A percentile compares a stretch with the other conserved stretches of the same genome.
phyloP scores from a whole-genome alignment of 2,113 vertebrate species.

The Dromiciops gliroides region DNA sequence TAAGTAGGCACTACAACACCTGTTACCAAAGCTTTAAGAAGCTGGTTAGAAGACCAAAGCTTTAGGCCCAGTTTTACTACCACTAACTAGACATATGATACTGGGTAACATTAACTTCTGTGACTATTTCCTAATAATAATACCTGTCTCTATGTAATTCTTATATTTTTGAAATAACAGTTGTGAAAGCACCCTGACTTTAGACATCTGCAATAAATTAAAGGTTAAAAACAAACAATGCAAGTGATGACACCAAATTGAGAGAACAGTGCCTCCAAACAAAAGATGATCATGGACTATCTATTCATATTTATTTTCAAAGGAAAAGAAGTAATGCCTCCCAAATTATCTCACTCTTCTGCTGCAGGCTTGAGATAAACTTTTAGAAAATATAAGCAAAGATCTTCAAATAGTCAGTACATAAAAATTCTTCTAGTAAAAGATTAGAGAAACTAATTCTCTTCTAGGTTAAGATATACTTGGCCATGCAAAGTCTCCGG shows the following conservation, averaged over 20 bases:
- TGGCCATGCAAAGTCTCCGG: neutral
- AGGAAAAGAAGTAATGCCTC: neutral
- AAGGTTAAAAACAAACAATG: neutral
- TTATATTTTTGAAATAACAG: neutral
- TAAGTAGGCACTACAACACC: neutral
- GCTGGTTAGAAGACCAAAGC: neutral
- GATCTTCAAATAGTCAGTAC: neutral
- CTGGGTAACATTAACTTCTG: neutral
- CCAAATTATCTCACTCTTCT: rapidly evolving
- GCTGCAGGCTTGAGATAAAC: conserved; percentile 1
- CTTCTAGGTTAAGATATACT: conserved; percentile 21
- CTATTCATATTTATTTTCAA: neutral
- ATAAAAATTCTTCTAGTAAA: neutral
- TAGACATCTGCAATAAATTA: neutral
- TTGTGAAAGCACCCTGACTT: neutral
- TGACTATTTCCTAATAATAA: neutral
- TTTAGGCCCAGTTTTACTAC: neutral
- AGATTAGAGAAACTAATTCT: conserved; percentile 3
- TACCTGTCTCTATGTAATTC: neutral
- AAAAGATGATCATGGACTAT: neutral
- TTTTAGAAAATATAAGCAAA: neutral
- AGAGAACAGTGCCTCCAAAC: neutral
- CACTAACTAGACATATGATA: neutral
- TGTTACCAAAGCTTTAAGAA: neutral
- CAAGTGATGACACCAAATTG: neutral